Conservation (phyloP, 1,140 invertebrate species). For the Drosophila prosaltans region DNA sequence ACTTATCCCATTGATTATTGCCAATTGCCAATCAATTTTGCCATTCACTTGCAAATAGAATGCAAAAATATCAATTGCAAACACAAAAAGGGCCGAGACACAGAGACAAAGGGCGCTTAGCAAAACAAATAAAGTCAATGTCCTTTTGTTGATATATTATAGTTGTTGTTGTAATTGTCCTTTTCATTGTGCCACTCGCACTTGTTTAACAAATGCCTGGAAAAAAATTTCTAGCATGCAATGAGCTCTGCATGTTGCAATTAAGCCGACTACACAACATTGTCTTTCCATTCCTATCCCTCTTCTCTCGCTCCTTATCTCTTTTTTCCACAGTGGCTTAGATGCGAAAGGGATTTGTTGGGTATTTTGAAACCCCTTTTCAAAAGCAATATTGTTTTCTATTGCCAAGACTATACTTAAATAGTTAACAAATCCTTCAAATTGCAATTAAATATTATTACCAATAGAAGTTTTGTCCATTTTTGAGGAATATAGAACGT, state of each 20-base stretch:
- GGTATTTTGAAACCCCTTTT: no score
- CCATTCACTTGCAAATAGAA: constrained; percentile 26
- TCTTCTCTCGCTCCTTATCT: neutral
- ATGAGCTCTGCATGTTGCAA: constrained; percentile 45
- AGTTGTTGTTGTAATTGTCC: neutral
- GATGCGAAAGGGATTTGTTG: neutral
- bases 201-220: constrained; percentile 2
- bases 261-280: constrained; percentile 25
- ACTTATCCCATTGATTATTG: constrained; percentile 62
- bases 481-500: no score
- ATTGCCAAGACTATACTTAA: no score
- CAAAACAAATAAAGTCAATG: constrained; percentile 4
- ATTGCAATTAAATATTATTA: no score
- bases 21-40: constrained; percentile 60
- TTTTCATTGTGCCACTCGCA: constrained; percentile 48
- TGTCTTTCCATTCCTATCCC: neutral
- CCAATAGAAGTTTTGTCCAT: no score
- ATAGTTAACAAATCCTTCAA: no score
- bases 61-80: constrained; percentile 44
- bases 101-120: neutral
- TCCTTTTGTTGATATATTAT: neutral
- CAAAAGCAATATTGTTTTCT: no score
- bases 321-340: neutral
- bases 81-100: constrained; percentile 3
- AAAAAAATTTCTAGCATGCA: constrained; percentile 34